Percentiles rank a stretch among this genome's conserved stretches.
Conservation (phyloP, 2,797 vertebrate genomes). For the Chloroceryle inda region DNA sequence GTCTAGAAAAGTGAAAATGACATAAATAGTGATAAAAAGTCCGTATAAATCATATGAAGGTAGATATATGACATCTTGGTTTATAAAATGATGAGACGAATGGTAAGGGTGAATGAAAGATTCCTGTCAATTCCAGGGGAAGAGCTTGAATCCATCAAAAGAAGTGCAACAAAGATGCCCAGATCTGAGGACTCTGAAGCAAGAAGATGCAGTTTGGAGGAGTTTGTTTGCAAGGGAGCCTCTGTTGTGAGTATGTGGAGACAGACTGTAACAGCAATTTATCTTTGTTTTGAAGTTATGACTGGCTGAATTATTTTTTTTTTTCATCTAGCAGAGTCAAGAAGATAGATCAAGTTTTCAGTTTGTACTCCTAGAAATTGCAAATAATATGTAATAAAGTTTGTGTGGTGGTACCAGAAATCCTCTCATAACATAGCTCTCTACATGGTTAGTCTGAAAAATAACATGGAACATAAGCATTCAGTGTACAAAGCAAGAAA, state of each 20-base stretch:
- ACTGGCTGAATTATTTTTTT: not conserved
- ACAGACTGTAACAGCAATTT: not conserved
- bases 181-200: not conserved
- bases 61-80: not conserved
- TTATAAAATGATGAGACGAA: not conserved
- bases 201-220: not conserved
- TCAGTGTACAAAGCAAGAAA: not conserved
- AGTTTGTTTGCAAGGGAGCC: not conserved
- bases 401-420: not conserved
- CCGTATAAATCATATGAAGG: not conserved
- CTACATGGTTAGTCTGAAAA: not conserved
- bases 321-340: not conserved
- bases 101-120: not conserved
- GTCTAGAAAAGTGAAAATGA: not conserved
- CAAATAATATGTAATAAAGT: not conserved
- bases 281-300: not conserved
- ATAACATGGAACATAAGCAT: not conserved
- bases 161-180: not conserved
- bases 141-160: not conserved
- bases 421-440: not conserved
- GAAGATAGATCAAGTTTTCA: not conserved
- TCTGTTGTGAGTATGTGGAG: not conserved
- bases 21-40: not conserved
- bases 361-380: not conserved
- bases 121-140: not conserved